Evolutionary conservation across 2,888 invertebrate species (phyloP).

Genomic region (Nomada hirtipes): DNA sequence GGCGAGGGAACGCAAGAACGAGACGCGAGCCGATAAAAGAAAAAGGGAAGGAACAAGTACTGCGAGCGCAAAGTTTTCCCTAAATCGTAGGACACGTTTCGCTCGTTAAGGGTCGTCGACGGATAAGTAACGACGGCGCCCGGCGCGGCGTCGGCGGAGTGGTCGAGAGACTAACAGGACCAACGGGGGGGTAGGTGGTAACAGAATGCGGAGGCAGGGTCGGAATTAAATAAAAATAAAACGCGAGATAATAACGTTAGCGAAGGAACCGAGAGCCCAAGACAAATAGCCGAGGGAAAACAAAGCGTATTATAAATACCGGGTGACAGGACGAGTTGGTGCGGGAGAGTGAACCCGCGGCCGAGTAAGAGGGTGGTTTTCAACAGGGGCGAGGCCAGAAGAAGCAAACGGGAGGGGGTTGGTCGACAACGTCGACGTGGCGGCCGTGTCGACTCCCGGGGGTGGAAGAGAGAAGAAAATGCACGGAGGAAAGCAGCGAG

Average conservation of each 20-base stretch:
- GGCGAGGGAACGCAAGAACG: neutral
- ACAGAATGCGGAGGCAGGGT: constrained; percentile 29
- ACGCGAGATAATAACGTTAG: constrained; percentile 74
- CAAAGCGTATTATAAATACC: constrained; percentile 79
- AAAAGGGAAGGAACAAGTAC: constrained; percentile 15
- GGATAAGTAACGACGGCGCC: constrained; percentile 68
- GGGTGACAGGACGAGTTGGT: constrained; percentile 71
- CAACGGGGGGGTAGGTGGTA: constrained; percentile 21
- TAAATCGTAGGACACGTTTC: constrained; percentile 63
- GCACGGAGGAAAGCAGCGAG: constrained; percentile 59
- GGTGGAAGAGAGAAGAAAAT: constrained; percentile 57
- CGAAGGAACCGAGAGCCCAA: constrained; percentile 72
- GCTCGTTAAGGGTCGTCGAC: constrained; percentile 66
- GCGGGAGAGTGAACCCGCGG: constrained; percentile 54
- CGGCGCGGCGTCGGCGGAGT: constrained; percentile 46
- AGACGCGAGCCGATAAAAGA: neutral
- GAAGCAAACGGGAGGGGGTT: constrained; percentile 33
- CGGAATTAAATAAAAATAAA: constrained; percentile 79
- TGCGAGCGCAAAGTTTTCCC: constrained; percentile 49
- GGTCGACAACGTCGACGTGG: constrained; percentile 32
- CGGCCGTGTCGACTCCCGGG: constrained; percentile 54
- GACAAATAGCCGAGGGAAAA: constrained; percentile 78
- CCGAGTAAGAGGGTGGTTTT: constrained; percentile 70
- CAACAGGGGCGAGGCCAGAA: constrained; percentile 58
- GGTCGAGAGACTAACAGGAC: constrained; percentile 36